Evolutionary conservation across 1,140 invertebrate species (phyloP).

Genomic region (Luehdorfia chinensis): DNA sequence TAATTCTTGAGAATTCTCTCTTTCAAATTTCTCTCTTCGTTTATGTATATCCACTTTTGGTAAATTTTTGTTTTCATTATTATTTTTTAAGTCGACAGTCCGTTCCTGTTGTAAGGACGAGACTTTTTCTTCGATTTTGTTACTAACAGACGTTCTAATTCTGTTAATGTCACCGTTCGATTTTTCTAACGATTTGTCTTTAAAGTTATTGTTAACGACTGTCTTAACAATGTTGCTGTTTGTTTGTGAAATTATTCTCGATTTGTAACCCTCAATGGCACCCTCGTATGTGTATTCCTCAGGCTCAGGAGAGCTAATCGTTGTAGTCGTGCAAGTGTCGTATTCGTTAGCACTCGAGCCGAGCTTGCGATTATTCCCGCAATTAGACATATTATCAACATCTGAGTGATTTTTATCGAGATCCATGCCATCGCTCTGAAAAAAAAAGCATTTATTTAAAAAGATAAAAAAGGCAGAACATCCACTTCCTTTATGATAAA

Average conservation of each 20-base stretch:
- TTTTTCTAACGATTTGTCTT: constrained; percentile 69
- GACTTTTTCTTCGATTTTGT: constrained; percentile 76
- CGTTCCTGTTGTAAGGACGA: constrained; percentile 72
- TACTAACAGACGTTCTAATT: constrained; percentile 69
- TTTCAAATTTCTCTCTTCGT: constrained; percentile 89
- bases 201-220: constrained; percentile 52
- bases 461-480: no score
- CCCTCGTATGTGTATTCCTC: constrained; percentile 92
- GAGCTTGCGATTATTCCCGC: constrained; percentile 68
- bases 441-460: no score
- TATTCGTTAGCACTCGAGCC: constrained; percentile 78
- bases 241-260: constrained; percentile 79
- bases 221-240: constrained; percentile 70
- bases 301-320: constrained; percentile 79
- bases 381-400: constrained; percentile 76
- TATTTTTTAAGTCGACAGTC: constrained; percentile 56
- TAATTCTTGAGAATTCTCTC: constrained; percentile 73
- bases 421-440: constrained; percentile 82
- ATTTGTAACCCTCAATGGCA: constrained; percentile 90
- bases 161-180: constrained; percentile 66
- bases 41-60: constrained; percentile 90
- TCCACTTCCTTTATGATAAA: no score
- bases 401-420: constrained; percentile 82
- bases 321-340: constrained; percentile 79
- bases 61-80: constrained; percentile 78